Base-by-base conservation (phyloP, 2,888 invertebrate genomes). In the Pherbina coryleti region DNA sequence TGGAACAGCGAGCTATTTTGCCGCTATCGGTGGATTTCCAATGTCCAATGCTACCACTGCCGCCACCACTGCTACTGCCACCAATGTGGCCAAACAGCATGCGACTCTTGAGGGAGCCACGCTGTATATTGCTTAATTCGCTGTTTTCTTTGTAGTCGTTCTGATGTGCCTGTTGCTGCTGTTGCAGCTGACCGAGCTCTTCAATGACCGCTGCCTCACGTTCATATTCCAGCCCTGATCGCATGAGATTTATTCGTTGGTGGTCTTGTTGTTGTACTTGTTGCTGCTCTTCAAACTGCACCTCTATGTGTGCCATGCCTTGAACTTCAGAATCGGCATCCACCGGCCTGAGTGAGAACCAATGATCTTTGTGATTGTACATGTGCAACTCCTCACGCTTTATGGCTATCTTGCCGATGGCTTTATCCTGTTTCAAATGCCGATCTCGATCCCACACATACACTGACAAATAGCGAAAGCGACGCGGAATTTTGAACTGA, bases 291-390 rank as follows among this genome's bases (percentile, higher is more conserved):
- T 88, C 88, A 76, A 89, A 89, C 31, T 84, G 92, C 81, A 97
- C 93, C 89, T 96, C 95, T 84, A 97, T 93, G 87, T 96, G 95
- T 69, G 95, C 96, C 91, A 97, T 97, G 82, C 95, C 96, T 90
- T 96, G 96, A 76, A 97, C 97, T 90, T 97, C 97, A 0, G 96
- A 95, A 89, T 97, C 96, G 2, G 95, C 95, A 90, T 97, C 96
- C 34, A 97, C 95, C 44, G 95, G 93, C 84, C 94, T 92, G 89
- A 96, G 90, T 73, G 95, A 93, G 89, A 97, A 97, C 97, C 97
- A 97, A 88, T 97, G 95, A 89, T 97, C 97, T 87, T 96, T 96
- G 88, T 96, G 95, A 90, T 97, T 96, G 90, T 96, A 97, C 82
- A 93, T 93, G 85, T 95, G 93, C 83, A 97, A 91, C 86, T 97